A percentile compares a stretch with the other conserved stretches of the same genome.
Conservation (phyloP, 1,140 invertebrate species). For the Arion vulgaris region DNA sequence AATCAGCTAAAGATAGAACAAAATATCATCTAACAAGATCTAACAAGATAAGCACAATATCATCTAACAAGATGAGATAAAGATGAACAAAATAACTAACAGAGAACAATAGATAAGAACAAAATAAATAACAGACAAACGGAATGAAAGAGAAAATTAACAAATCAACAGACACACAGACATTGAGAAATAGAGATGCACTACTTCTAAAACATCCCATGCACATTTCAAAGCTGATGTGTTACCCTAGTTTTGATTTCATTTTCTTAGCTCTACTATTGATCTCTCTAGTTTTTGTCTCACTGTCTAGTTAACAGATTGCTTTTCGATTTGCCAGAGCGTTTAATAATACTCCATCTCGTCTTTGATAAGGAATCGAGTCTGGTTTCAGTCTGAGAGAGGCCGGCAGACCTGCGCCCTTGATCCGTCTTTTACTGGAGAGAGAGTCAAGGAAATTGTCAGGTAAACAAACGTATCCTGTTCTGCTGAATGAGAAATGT, state of each 20-base stretch:
- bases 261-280: conserved; percentile 19
- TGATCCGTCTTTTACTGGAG: background rate
- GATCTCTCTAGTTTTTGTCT: too few species aligned
- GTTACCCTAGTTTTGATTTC: background rate
- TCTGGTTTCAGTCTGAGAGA: background rate
- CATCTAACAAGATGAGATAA: too few species aligned
- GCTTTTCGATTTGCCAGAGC: conserved; percentile 19
- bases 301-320: conserved; percentile 10
- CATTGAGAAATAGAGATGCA: too few species aligned
- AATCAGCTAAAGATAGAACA: too few species aligned
- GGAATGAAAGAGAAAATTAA: background rate
- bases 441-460: background rate
- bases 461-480: background rate
- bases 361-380: background rate
- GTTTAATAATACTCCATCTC: conserved; percentile 22
- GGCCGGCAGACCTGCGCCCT: background rate
- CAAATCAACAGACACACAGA: background rate
- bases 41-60: too few species aligned
- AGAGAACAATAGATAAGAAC: too few species aligned
- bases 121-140: background rate
- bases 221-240: background rate
- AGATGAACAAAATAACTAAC: too few species aligned
- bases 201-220: background rate
- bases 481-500: background rate
- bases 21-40: too few species aligned